A percentile compares a stretch with the other conserved stretches of the same genome.
Conservation (phyloP, 2,113 vertebrate species). For the Sceloporus tristichus region DNA sequence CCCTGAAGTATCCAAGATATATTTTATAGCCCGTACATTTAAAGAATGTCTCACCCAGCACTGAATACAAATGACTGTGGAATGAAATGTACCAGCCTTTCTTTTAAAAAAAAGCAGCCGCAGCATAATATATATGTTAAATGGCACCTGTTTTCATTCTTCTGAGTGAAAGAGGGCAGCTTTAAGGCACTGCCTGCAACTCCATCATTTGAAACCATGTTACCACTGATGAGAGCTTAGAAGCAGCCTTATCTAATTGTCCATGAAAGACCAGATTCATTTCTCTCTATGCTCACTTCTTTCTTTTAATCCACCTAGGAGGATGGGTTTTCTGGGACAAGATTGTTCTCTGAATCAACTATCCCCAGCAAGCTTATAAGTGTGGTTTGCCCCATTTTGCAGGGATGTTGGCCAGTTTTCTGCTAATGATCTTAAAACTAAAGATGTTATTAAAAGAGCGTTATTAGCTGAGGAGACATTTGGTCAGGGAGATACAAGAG, state of each 20-base stretch:
- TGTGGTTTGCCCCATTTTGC: not conserved
- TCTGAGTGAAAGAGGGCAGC: not conserved
- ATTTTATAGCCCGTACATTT: conserved; percentile 15
- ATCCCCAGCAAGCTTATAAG: not conserved
- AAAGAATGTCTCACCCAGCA: conserved; percentile 31
- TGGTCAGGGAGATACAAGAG: not conserved
- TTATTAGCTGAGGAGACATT: not conserved
- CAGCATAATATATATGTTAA: not conserved
- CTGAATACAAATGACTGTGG: conserved; percentile 14
- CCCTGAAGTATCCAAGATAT: conserved; percentile 40
- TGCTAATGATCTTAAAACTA: not conserved
- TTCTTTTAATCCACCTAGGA: not conserved
- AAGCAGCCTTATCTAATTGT: not conserved
- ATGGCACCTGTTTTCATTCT: not conserved
- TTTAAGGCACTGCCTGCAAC: not conserved
- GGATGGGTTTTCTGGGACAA: not conserved
- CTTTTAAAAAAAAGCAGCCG: not conserved
- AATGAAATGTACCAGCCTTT: conserved; percentile 22
- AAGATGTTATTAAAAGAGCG: not conserved
- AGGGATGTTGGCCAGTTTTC: too few relatives aligned
- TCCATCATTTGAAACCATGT: not conserved
- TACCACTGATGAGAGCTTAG: not conserved
- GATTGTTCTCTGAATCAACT: not conserved
- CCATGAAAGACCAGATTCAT: too few relatives aligned
- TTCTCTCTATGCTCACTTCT: not conserved